Conservation (phyloP, 2,113 vertebrate species). For the Lamprologus tigripictilis region DNA sequence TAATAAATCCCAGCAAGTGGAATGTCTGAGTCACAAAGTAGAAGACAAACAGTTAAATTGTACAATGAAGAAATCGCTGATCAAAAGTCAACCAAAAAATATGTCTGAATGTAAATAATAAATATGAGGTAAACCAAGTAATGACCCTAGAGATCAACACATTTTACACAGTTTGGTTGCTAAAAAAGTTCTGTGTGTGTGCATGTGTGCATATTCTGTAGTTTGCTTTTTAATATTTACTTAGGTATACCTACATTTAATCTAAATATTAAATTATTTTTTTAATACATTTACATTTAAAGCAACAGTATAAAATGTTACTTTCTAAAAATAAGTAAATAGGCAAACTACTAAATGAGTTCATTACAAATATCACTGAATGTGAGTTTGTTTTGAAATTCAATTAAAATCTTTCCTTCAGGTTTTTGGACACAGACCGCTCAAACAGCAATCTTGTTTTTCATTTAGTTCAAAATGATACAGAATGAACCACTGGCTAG, state of each 20-base stretch:
- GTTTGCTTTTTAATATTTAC: background rate
- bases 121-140: background rate
- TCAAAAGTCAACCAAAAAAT: background rate
- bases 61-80: background rate
- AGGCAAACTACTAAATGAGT: background rate
- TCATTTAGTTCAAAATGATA: background rate
- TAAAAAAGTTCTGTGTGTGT: background rate
- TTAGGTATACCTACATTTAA: background rate
- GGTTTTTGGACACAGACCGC: background rate
- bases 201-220: background rate
- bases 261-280: background rate
- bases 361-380: background rate
- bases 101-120: background rate
- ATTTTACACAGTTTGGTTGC: background rate
- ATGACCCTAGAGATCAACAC: background rate
- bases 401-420: background rate
- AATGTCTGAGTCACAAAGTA: background rate
- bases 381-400: background rate
- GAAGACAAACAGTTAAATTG: background rate
- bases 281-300: background rate
- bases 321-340: background rate
- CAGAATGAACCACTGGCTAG: background rate
- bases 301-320: background rate
- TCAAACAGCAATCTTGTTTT: background rate
- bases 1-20: background rate